Evolutionary conservation across 2,113 vertebrate species (phyloP), one percentile per base, ranked within the genome.

Genomic region (Otis tarda): DNA sequence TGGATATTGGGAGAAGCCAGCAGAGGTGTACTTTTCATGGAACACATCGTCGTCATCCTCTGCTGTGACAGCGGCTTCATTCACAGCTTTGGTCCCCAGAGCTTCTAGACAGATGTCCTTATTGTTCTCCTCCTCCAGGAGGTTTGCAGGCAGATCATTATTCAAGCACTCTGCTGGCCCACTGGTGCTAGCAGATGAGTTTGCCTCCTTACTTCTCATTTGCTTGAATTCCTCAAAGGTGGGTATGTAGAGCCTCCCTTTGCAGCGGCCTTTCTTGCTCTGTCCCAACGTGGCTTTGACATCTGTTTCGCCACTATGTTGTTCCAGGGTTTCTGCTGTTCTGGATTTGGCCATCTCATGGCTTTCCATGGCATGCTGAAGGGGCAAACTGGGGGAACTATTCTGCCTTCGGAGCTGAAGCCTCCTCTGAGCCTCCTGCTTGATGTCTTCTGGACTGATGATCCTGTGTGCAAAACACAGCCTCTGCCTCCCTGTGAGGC

Each of bases 201-300:
- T 76, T n/a, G 63, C 87, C 41, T 98, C 98, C 89, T 96, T 98
- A 93, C 97, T 98, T 95, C 98, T 98, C 98, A 99, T 99, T 90
- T 93, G 98, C 91, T 99, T 99, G 83, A 99, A 99, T 92, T 99
- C 98, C 95, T 99, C 98, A 87, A 99, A 99, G 18, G 98, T 99
- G 7, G 98, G 98, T 89, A 99, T 98, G 77, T 98, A 98, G 18
- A 99, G 90, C 33, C 97, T 97, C 23, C 97, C 98, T 92, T 96
- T 95, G 33, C 95, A 97, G 64, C 37, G 67, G 39, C 92, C 95
- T 93, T 98, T 97, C 60, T 90, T 97, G 53, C 95, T 98, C 35
- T 70, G 30, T 57, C 95, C 90, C 59, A 77, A 1, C 0, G 86
- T 83, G 47, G 41, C 85, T 92, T 63, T 95, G 52, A 81, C 93